Base-by-base conservation (phyloP, 64 coral and sea anemone species). In the Porites lutea region DNA sequence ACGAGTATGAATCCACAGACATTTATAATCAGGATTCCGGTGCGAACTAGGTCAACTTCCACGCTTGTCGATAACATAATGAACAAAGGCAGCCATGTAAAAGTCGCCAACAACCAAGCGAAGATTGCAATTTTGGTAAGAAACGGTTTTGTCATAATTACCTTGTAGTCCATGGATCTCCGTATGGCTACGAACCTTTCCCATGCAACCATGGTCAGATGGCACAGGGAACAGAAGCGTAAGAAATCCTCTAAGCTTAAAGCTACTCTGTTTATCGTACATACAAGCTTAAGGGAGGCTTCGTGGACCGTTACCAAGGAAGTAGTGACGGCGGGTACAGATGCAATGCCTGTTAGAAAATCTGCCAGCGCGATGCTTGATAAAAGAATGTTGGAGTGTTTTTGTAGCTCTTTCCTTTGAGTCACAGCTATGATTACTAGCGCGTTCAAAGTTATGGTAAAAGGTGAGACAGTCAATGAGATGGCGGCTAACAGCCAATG, bases 101-200 rank as follows among this genome's bases (percentile, higher is more conserved):
- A 21, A 44, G 45, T 20, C 23, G 57, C 78, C 5, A 9, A 8
- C 1, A 55, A 13, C 78, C 78, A 81, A 9, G 21, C 22, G 16
- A 7, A 5, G 58, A 44, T 62, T 45, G 78, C 22, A 5, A 81
- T 3, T 1, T 6, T 59, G 60, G 60, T 81, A 43, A 81, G 78
- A 13, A 54, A 57, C 12, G 3, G 0, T 45, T 61, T 81, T 59
- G 78, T 63, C 54, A 45, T 13, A 23, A 81, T 81, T 7, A 60
- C 11, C 22, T 81, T 81, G 13, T 81, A 81, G 78, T 81, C 78
- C 55, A 13, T 81, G 27, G 55, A 81, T 46, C 46, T 81, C 16
- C 11, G 54, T 18, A 81, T 6, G 1, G 55, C 78, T 27, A 61
- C 57, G 27, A 61, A 81, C 57, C 78, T 81, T 11, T 81, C 78